Conservation (phyloP, 1,140 invertebrate genomes). For the Hydropsyche tenuis region DNA sequence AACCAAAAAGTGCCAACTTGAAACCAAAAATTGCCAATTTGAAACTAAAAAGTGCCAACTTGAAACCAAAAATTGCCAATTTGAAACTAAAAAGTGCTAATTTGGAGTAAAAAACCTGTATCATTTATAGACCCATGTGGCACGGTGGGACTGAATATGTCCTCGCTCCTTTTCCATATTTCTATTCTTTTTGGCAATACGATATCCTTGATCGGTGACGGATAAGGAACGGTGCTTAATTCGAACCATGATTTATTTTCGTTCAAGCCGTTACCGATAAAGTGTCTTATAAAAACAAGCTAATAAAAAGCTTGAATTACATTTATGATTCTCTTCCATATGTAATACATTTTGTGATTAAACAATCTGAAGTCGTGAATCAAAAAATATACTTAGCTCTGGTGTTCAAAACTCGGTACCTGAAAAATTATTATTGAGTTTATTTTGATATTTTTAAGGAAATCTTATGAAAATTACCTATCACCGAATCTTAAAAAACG, state of each 20-base stretch:
- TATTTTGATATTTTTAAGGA: constrained; percentile 7
- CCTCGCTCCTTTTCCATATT: constrained; percentile 69
- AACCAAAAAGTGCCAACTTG: too few species aligned
- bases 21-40: too few species aligned
- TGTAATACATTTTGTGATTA: constrained; percentile 67
- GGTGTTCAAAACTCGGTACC: constrained; percentile 72
- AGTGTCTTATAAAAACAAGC: constrained; percentile 72
- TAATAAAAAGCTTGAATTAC: too few species aligned
- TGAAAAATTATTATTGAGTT: constrained; percentile 51
- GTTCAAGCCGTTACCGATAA: constrained; percentile 52
- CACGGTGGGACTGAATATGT: too few species aligned
- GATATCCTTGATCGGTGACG: constrained; percentile 62
- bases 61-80: too few species aligned
- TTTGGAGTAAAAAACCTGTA: too few species aligned
- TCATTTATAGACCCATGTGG: too few species aligned
- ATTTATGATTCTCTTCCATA: constrained; percentile 80
- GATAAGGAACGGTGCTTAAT: constrained; percentile 75
- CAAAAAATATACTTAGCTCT: constrained; percentile 72
- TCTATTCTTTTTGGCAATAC: constrained; percentile 66
- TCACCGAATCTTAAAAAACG: constrained; percentile 73
- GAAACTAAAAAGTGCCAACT: too few species aligned
- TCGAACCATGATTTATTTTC: constrained; percentile 66
- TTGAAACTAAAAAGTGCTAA: too few species aligned
- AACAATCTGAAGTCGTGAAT: constrained; percentile 73
- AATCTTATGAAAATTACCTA: too few species aligned